A percentile compares a stretch with the other conserved stretches of the same genome.
These are phyloP conservation scores for Scophthalmus maximus DNA, from an alignment of 2,113 vertebrate species.

Conservation along the genomic window DNA sequence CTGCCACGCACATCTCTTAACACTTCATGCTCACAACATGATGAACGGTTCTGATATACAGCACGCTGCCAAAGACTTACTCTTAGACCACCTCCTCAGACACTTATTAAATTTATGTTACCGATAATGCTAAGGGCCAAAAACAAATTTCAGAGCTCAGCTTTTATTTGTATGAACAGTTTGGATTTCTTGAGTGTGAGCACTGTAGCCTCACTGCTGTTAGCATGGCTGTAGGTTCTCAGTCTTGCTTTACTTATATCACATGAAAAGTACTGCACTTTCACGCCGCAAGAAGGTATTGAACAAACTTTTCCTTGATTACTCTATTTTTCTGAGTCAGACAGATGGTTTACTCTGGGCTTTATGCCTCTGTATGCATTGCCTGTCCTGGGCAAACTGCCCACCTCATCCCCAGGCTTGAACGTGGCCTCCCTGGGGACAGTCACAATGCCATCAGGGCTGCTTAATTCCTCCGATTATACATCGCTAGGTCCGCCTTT, in stretches of 20 bases:
- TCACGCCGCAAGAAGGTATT: background rate
- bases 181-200: background rate
- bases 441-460: conserved; percentile 60
- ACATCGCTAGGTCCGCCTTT: conserved; percentile 81
- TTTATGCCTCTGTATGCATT: conserved; percentile 48
- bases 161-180: background rate
- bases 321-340: conserved; percentile 38
- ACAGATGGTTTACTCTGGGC: conserved; percentile 62
- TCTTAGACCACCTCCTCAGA: background rate
- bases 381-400: conserved; percentile 66
- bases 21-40: background rate
- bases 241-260: too few species aligned
- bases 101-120: too few species aligned
- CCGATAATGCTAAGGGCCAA: background rate
- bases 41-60: background rate
- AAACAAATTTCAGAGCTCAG: background rate
- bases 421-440: conserved; percentile 56
- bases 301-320: conserved; percentile 26
- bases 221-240: background rate
- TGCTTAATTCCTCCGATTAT: conserved; percentile 83
- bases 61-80: background rate
- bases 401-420: conserved; percentile 52
- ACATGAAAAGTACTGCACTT: too few species aligned
- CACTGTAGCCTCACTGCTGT: background rate
- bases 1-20: background rate